Evolutionary conservation across 2,113 vertebrate genomes (phyloP).

Genomic region (Neotoma lepida): DNA sequence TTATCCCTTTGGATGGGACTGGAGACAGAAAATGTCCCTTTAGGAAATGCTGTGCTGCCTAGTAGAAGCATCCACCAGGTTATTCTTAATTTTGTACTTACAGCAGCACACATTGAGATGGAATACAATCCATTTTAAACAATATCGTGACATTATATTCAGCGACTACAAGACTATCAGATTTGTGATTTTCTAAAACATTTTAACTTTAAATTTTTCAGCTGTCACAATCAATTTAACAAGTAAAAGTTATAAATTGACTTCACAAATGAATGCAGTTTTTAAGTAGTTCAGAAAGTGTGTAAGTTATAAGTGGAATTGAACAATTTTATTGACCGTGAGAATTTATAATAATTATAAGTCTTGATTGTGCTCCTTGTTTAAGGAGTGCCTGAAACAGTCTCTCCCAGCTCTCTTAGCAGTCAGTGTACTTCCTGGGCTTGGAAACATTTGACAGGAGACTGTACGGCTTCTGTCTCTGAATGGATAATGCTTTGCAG

Average conservation of each 20-base stretch:
- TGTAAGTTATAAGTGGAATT: not conserved
- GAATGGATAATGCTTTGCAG: constrained; percentile 34
- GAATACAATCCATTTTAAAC: constrained; percentile 49
- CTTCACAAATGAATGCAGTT: constrained; percentile 32
- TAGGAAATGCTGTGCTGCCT: constrained; percentile 27
- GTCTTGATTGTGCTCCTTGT: constrained; percentile 40
- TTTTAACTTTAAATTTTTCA: constrained; percentile 59
- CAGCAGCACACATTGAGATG: constrained; percentile 19
- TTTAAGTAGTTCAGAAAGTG: constrained; percentile 51
- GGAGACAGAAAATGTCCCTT: constrained; percentile 32
- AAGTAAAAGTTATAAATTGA: constrained; percentile 54
- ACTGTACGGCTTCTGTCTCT: constrained; percentile 3
- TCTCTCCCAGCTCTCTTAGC: constrained; percentile 24
- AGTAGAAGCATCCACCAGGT: constrained; percentile 24
- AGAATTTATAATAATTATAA: constrained; percentile 56
- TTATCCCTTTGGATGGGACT: constrained; percentile 54
- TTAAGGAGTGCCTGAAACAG: constrained; percentile 29
- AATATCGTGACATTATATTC: constrained; percentile 18
- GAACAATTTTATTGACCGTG: constrained; percentile 25
- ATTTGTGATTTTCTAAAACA: constrained; percentile 57
- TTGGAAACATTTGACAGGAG: constrained; percentile 1
- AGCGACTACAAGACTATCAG: constrained; percentile 27
- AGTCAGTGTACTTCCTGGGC: constrained; percentile 29
- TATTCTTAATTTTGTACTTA: constrained; percentile 52
- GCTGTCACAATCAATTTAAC: constrained; percentile 35